Evolutionary conservation across 2,888 invertebrate species (phyloP).

Genomic region (Orthosia incerta): DNA sequence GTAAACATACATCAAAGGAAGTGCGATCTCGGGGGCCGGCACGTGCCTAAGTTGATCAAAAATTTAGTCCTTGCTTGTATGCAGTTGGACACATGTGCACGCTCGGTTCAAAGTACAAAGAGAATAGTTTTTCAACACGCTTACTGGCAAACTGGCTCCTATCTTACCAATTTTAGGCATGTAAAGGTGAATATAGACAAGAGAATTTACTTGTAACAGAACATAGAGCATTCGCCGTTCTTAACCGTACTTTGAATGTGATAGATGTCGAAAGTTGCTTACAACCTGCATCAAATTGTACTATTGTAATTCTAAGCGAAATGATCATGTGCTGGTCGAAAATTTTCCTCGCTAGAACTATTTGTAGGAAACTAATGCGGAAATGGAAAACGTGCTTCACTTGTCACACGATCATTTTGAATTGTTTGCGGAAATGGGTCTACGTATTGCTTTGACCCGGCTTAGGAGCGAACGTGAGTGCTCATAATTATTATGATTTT

Average conservation of each 20-base stretch:
- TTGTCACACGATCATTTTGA: slow-evolving; percentile 22
- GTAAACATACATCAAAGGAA: slow-evolving; percentile 61
- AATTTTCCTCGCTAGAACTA: slow-evolving; percentile 15
- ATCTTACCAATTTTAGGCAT: too few relatives aligned
- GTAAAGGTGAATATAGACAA: too few relatives aligned
- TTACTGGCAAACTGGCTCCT: too few relatives aligned
- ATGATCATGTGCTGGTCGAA: background rate
- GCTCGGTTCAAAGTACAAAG: too few relatives aligned
- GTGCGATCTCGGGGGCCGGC: slow-evolving; percentile 46
- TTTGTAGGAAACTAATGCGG: slow-evolving; percentile 33
- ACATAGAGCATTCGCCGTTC: too few relatives aligned
- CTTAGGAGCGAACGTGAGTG: background rate
- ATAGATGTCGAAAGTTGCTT: too few relatives aligned
- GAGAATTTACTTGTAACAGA: too few relatives aligned
- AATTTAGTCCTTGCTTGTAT: slow-evolving; percentile 52
- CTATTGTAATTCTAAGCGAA: slow-evolving; percentile 7
- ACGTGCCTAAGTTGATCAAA: slow-evolving; percentile 64
- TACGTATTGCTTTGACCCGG: slow-evolving; percentile 14
- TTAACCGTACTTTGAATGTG: too few relatives aligned
- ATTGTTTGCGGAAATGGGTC: slow-evolving; percentile 31
- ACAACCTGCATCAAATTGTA: background rate
- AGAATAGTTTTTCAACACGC: too few relatives aligned
- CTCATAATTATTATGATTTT: background rate
- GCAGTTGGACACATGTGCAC: slow-evolving; percentile 32
- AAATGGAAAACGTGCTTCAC: slow-evolving; percentile 44